Evolutionary conservation across 30 jellyfish, hydroid and myxozoan species (phyloP).

Genomic region (Rhopilema esculentum): DNA sequence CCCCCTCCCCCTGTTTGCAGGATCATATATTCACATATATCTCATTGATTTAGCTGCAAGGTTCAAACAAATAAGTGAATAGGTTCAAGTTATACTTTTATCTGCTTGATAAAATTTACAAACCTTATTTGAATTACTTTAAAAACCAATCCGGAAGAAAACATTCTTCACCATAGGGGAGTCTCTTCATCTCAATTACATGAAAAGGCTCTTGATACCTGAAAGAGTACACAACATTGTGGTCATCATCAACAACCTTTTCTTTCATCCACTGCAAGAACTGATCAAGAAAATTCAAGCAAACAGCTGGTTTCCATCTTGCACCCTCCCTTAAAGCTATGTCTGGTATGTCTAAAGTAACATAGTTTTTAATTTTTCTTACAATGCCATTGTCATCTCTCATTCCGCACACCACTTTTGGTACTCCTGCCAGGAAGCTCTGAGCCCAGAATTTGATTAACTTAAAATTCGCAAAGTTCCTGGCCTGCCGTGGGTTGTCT

Average conservation of each 20-base stretch:
- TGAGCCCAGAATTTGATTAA: slow-evolving; percentile 95
- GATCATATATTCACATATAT: no score
- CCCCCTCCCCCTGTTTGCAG: no score
- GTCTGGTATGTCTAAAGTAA: slow-evolving; percentile 76
- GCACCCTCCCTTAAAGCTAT: slow-evolving; percentile 42
- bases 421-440: slow-evolving; percentile 92
- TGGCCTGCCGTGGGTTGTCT: slow-evolving; percentile 48
- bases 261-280: slow-evolving; percentile 79
- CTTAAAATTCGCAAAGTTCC: slow-evolving; percentile 84
- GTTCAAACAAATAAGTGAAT: no score
- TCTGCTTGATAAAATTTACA: no score
- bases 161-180: slow-evolving; percentile 48
- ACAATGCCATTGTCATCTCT: slow-evolving; percentile 95
- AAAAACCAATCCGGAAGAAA: slow-evolving; percentile 94
- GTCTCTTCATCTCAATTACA: slow-evolving; percentile 15
- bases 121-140: neutral
- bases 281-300: slow-evolving; percentile 79
- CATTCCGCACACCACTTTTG: slow-evolving; percentile 88
- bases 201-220: slow-evolving; percentile 77
- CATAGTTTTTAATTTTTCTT: slow-evolving; percentile 33
- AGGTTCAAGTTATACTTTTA: no score
- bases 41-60: no score
- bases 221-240: slow-evolving; percentile 68
- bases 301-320: slow-evolving; percentile 79
- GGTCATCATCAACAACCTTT: slow-evolving; percentile 55